Evolutionary conservation across 2,113 vertebrate species (phyloP), one percentile per base, ranked within the genome.

Genomic region (Protomyctophum bolini): DNA sequence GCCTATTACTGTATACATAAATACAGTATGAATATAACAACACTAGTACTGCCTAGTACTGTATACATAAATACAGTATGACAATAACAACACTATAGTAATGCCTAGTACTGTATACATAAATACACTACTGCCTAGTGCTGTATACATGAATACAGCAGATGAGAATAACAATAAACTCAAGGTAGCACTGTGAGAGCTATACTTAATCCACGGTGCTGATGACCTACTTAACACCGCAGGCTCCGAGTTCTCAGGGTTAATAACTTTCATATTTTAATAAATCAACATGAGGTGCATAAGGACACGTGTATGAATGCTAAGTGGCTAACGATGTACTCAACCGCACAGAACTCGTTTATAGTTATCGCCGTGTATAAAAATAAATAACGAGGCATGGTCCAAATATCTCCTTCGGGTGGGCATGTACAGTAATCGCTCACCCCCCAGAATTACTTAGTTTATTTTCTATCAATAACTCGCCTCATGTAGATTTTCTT

Each of bases 321-420:
- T 70, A 76, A 83, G 77, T 80, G 58, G 52, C 76, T 73, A 74
- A 78, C 58, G 73, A 81, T 81, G 75, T 8, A 51, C 59, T 65
- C 60, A 81, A 85, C 56, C 49, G 68, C 79, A 75, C 49, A 12
- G 45, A 59, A 74, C 21, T 21, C 50, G 11, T 75, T 65, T 55
- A 84, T 87, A 50, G 73, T 75, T 84, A 75, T 80, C 6, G 55
- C 54, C 7, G 15, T 66, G n/a, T n/a, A n/a, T n/a, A n/a, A n/a
- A n/a, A n/a, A n/a, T 49, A 46, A 72, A 78, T 72, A 51, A 82
- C 55, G 67, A 72, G 79, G 81, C 71, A 41, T 2, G 10, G 61
- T 72, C 67, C 71, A 71, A 84, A 86, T 76, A 55, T 73, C 52
- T 1, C 2, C 7, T 29, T 67, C n/a, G 14, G 48, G 29, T 29